phyloP scores from a whole-genome alignment of 2,113 vertebrate species.

The Zapornia atra region DNA sequence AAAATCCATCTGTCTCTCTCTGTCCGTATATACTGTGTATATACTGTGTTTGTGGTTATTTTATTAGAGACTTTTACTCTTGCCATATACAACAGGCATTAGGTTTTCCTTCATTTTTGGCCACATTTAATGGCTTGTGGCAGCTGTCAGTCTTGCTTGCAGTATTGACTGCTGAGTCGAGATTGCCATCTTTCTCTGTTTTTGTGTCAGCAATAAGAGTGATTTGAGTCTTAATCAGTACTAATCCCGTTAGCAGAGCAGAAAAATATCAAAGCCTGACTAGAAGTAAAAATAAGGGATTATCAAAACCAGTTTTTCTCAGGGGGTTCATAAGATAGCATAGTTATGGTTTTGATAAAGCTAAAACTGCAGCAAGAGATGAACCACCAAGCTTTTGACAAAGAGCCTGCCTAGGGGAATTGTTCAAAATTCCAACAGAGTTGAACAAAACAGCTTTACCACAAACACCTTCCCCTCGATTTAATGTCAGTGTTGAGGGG shows the following conservation, averaged over 20 bases:
- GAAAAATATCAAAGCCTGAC: neutral
- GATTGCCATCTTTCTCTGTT: neutral
- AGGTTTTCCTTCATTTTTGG: neutral
- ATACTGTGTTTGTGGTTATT: neutral
- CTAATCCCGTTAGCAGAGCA: neutral
- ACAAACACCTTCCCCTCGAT: neutral
- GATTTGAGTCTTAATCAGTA: neutral
- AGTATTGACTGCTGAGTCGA: neutral
- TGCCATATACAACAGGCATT: neutral
- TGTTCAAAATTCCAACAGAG: neutral
- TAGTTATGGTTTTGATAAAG: neutral
- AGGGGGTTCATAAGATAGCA: neutral
- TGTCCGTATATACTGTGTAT: neutral
- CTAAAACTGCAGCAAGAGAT: neutral
- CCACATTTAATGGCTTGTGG: neutral
- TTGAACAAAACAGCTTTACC: neutral
- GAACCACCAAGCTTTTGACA: neutral
- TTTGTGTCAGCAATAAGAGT: neutral
- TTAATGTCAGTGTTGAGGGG: neutral
- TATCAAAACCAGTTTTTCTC: neutral
- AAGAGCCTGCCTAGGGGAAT: neutral
- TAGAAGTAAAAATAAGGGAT: neutral
- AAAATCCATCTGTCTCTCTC: slow-evolving; percentile 29
- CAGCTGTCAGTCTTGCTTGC: neutral
- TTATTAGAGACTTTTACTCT: neutral